A percentile compares a stretch with the other conserved stretches of the same genome.
Evolutionary conservation across 1,140 invertebrate species (phyloP).

Genomic region (Pogonus chalceus): DNA sequence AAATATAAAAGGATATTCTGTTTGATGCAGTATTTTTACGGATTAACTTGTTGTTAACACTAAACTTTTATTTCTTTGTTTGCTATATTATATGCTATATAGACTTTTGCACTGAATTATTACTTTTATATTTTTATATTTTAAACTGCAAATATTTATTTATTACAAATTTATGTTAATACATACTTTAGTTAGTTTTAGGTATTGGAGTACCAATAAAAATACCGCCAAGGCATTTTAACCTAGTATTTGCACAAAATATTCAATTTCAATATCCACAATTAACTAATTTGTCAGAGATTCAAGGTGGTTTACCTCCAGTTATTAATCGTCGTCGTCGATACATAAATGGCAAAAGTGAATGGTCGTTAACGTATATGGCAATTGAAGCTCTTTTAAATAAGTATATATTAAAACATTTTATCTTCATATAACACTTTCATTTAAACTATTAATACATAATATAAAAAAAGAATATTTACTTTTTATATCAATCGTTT

Average conservation of each 20-base stretch:
- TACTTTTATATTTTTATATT: too few relatives aligned
- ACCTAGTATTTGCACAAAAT: background rate
- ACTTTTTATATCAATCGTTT: background rate
- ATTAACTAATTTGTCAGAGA: background rate
- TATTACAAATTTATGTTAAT: too few relatives aligned
- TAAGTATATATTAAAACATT: background rate
- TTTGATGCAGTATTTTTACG: too few relatives aligned
- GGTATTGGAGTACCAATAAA: background rate
- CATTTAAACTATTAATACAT: too few relatives aligned
- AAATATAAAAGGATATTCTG: too few relatives aligned
- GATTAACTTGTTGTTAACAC: too few relatives aligned
- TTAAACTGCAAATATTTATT: too few relatives aligned
- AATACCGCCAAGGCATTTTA: background rate
- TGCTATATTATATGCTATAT: too few relatives aligned
- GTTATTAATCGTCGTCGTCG: background rate
- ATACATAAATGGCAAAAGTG: background rate
- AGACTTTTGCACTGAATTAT: too few relatives aligned
- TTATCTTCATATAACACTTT: too few relatives aligned
- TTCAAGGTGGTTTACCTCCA: background rate
- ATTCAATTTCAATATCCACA: constrained; percentile 4
- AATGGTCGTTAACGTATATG: background rate
- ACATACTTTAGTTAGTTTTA: background rate
- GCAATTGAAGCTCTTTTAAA: background rate
- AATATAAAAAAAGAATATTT: too few relatives aligned
- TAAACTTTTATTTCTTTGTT: too few relatives aligned